Evolutionary conservation across 2,797 vertebrate genomes (phyloP).

Genomic region (Okamejei kenojei): DNA sequence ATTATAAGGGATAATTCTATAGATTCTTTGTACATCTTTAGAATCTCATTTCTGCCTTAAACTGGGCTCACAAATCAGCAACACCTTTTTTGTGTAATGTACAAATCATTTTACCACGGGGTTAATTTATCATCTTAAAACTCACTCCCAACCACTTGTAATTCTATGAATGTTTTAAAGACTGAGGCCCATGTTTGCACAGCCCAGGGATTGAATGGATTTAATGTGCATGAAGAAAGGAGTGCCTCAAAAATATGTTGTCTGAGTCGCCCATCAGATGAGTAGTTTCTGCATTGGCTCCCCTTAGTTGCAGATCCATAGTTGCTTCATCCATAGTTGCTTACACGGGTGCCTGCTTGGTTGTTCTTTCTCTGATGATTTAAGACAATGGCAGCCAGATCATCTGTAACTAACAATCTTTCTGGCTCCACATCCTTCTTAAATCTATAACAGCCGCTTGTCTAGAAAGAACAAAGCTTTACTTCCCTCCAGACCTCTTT

Average conservation of each 20-base stretch:
- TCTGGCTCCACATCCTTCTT: constrained; percentile 23
- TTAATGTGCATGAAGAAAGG: constrained; percentile 22
- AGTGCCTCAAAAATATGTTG: not conserved
- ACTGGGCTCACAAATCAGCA: not conserved
- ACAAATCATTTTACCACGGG: not conserved
- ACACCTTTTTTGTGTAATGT: not conserved
- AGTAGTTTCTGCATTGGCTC: constrained; percentile 19
- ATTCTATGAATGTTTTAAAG: not conserved
- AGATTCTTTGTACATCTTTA: not conserved
- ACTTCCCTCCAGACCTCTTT: not conserved
- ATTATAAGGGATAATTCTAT: not conserved
- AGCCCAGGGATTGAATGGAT: not conserved
- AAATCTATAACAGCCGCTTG: constrained; percentile 22
- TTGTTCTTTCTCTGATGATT: not conserved
- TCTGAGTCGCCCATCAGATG: not conserved
- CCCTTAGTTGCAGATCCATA: not conserved
- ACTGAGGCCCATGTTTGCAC: constrained; percentile 27
- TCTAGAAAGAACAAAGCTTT: not conserved
- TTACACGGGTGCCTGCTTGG: not conserved
- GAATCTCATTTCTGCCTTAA: not conserved
- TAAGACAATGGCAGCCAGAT: constrained; percentile 5
- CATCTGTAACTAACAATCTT: not conserved
- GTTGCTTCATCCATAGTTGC: constrained; percentile 4
- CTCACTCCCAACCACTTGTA: not conserved
- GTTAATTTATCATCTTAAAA: not conserved